phyloP scores from a whole-genome alignment of 2,888 invertebrate genomes.

The Rhingia rostrata region DNA sequence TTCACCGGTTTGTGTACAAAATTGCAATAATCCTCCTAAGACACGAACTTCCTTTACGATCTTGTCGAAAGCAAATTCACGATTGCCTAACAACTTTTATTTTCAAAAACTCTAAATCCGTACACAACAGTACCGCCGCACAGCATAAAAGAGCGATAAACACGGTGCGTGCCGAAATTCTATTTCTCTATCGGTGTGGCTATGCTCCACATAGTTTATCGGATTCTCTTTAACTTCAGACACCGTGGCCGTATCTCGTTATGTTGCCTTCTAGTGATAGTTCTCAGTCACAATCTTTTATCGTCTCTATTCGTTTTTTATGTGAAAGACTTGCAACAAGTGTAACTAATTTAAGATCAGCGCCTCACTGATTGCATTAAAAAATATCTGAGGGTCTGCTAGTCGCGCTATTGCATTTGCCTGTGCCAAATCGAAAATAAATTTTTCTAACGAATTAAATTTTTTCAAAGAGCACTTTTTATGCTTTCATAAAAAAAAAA shows the following conservation, averaged over 20 bases:
- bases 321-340: constrained; percentile 58
- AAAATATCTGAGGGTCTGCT: constrained; percentile 56
- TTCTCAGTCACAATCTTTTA: constrained; percentile 21
- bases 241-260: constrained; percentile 37
- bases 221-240: constrained; percentile 57
- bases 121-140: constrained; percentile 12
- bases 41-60: constrained; percentile 28
- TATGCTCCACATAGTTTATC: constrained; percentile 62
- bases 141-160: constrained; percentile 36
- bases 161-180: constrained; percentile 41
- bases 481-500: constrained; percentile 18
- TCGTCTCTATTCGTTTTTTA: constrained; percentile 26
- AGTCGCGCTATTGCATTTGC: constrained; percentile 69
- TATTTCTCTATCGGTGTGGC: constrained; percentile 34
- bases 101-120: constrained; percentile 64
- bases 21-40: constrained; percentile 28
- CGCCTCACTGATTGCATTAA: constrained; percentile 64
- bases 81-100: constrained; percentile 47
- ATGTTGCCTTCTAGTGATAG: constrained; percentile 31
- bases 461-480: constrained; percentile 19
- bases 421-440: constrained; percentile 64
- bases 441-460: constrained; percentile 28
- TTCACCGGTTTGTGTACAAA: constrained; percentile 41
- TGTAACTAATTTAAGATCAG: constrained; percentile 72
- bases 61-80: constrained; percentile 20